phyloP scores from a whole-genome alignment of 2,113 vertebrate genomes.

The Cinclus mexicanus region DNA sequence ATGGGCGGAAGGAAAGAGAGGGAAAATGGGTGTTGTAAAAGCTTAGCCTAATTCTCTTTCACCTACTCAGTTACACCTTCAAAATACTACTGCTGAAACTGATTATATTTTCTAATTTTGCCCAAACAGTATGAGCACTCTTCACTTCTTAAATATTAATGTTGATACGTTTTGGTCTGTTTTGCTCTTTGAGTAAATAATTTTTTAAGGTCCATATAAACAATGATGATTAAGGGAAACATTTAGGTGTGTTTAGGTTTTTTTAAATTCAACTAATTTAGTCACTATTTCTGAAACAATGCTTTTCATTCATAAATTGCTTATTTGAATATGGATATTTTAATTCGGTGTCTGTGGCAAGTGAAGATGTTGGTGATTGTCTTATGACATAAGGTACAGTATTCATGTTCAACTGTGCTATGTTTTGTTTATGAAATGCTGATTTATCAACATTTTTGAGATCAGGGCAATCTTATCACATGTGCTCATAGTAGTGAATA shows the following conservation, averaged over 20 bases:
- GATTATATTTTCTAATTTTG: not conserved
- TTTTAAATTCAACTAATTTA: not conserved
- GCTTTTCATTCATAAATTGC: not conserved
- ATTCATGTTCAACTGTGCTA: not conserved
- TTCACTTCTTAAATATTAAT: not conserved
- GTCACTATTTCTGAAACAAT: not conserved
- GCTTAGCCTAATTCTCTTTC: not conserved
- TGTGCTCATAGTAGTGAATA: rapidly evolving
- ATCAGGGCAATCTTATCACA: not conserved
- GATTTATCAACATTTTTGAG: not conserved
- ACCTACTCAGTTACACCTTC: not conserved
- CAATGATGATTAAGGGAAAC: not conserved
- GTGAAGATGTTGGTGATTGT: not conserved
- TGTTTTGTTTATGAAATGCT: not conserved
- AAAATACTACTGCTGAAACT: not conserved
- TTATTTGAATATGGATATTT: not conserved
- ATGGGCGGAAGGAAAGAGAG: not conserved
- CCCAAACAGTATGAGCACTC: not conserved
- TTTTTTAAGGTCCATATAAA: not conserved
- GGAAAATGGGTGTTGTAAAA: not conserved
- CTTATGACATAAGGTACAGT: not conserved
- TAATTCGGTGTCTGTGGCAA: not conserved
- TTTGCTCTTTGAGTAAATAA: not conserved
- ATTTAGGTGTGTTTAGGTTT: not conserved
- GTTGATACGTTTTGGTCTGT: not conserved